phyloP scores from a whole-genome alignment of 2,797 vertebrate genomes.

The Arrhamphus sclerolepis region DNA sequence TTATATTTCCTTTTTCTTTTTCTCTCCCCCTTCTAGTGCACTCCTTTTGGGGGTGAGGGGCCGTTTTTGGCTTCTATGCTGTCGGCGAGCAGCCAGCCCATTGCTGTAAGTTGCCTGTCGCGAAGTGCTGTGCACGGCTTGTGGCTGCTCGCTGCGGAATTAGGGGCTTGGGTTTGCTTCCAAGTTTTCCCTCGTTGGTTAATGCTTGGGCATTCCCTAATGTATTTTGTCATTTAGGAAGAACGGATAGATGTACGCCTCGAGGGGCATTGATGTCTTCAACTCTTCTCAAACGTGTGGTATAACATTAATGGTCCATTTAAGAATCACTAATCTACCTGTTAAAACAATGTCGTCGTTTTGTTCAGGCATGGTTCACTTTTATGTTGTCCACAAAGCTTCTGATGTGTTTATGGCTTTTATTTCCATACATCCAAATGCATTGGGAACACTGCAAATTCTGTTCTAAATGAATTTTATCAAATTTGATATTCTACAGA shows the following conservation, averaged over 20 bases:
- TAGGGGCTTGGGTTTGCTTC: conserved; percentile 3
- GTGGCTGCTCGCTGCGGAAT: conserved; percentile 74
- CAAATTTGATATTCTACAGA: too few species aligned
- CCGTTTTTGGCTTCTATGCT: conserved; percentile 79
- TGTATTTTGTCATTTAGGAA: conserved; percentile 14
- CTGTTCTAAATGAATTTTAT: too few species aligned
- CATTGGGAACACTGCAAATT: too few species aligned
- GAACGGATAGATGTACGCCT: background rate
- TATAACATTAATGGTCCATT: too few species aligned
- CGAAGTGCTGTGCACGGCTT: conserved; percentile 82
- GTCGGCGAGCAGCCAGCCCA: conserved; percentile 76
- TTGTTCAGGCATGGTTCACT: too few species aligned
- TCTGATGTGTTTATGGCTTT: too few species aligned
- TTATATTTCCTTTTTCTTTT: conserved; percentile 53
- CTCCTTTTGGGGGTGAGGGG: conserved; percentile 79
- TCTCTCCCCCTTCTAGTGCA: conserved; percentile 77
- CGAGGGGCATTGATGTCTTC: background rate
- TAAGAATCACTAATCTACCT: too few species aligned
- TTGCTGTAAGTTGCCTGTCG: conserved; percentile 80
- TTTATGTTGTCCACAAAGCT: too few species aligned
- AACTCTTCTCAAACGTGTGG: background rate
- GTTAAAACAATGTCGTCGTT: too few species aligned
- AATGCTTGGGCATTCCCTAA: too few species aligned
- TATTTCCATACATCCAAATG: too few species aligned
- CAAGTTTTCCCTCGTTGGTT: too few species aligned